Base-by-base conservation (phyloP, 2,797 vertebrate species). In the Sebastiscus albofasciatus region DNA sequence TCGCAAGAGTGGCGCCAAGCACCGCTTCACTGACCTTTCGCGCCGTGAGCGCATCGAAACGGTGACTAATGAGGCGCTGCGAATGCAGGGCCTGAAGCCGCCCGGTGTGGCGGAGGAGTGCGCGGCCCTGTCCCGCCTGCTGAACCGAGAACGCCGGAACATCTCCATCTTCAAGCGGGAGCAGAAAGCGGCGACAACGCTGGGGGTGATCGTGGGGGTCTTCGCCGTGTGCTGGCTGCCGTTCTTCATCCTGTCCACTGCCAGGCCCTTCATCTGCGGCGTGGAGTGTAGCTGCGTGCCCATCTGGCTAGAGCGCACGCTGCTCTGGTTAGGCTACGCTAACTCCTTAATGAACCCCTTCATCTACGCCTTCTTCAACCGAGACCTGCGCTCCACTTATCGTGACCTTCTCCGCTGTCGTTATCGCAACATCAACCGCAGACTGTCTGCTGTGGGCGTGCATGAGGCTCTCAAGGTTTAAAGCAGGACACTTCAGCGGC, bases 261-360 rank as follows among this genome's bases (percentile, higher is more conserved):
- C 96, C 42, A 88, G 96, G 80, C 96, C 96, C n/a, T 97, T 97
- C 59, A 95, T 97, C 86, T 97, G 96, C 4, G 96, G 96, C 6
- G 93, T 96, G 56, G 92, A 95, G 93, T 96, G 96, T 82, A 96
- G 96, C 92, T 97, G 96, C 18, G 93, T 96, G 76, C 96, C 96
- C 75, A 95, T 96, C 73, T 96, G 96, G 96, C 90, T 97, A 82
- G 96, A 96, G 90, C 94, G 96, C 85, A 95, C 93, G 5, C 91
- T 97, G 62, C 92, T 97, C 46, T 97, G 96, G 96, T 86, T 97
- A 12, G 96, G 96, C 61, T 97, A 97, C 4, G 95, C 96, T 79
- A 97, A 97, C 92, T 97, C 96, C 12, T 91, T 97, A 52, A 96
- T 97, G 95, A 97, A 97, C 89, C 96, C 96, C 20, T 96, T 97